These are phyloP conservation scores for Bembecia ichneumoniformis DNA, from an alignment of 2,888 invertebrate genomes.

Conservation along the genomic window DNA sequence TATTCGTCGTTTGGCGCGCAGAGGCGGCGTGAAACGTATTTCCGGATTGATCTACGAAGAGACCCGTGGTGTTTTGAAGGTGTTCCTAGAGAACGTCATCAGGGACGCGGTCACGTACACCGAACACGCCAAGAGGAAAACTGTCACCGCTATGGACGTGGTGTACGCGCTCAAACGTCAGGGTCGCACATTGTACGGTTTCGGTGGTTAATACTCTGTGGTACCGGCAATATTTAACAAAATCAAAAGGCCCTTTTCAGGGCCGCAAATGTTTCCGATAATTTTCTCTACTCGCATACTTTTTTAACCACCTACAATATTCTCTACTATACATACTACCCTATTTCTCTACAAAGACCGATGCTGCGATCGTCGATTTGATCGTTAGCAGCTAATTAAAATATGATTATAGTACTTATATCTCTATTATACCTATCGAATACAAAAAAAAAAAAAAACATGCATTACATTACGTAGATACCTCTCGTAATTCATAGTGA, in stretches of 20 bases:
- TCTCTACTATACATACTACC: too few species aligned
- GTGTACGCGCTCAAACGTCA: constrained; percentile 89
- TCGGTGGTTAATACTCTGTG: constrained; percentile 72
- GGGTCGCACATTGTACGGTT: constrained; percentile 86
- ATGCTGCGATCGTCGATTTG: too few species aligned
- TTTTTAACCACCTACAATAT: too few species aligned
- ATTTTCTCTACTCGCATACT: too few species aligned
- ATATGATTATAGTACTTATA: too few species aligned
- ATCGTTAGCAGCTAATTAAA: too few species aligned
- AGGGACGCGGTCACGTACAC: constrained; percentile 88
- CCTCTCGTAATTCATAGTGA: background rate
- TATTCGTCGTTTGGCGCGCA: constrained; percentile 80
- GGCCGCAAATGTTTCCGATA: constrained; percentile 22
- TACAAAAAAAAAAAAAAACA: too few species aligned
- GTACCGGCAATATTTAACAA: background rate
- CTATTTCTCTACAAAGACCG: too few species aligned
- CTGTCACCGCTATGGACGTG: constrained; percentile 90
- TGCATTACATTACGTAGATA: background rate
- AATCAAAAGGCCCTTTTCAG: constrained; percentile 32
- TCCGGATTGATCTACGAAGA: constrained; percentile 86
- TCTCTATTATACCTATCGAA: too few species aligned
- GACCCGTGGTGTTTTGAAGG: constrained; percentile 83
- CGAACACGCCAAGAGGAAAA: constrained; percentile 90
- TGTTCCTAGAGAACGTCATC: constrained; percentile 87
- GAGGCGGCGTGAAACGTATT: constrained; percentile 80